Percentiles rank a stretch among this genome's conserved stretches.
Conservation (phyloP, 2,888 invertebrate species). For the Colostygia pectinataria region DNA sequence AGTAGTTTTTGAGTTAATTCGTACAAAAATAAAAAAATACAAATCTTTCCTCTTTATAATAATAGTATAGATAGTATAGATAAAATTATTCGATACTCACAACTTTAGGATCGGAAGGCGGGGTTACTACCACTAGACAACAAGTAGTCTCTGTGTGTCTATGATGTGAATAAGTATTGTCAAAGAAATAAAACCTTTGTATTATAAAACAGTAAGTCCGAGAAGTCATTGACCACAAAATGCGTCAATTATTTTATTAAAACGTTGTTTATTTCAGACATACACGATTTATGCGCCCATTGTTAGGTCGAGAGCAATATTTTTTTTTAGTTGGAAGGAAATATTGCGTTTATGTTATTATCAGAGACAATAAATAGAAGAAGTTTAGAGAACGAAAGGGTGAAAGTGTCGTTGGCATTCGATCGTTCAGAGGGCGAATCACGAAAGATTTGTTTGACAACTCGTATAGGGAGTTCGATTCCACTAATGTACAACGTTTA, state of each 20-base stretch:
- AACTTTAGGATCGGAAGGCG: too few relatives aligned
- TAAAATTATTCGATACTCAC: too few relatives aligned
- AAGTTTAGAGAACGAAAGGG: slow-evolving; percentile 26
- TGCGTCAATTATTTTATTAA: slow-evolving; percentile 34
- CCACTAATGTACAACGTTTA: too few relatives aligned
- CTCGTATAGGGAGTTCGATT: too few relatives aligned
- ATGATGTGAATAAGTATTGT: neutral
- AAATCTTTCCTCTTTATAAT: too few relatives aligned
- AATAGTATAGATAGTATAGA: too few relatives aligned
- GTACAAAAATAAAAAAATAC: too few relatives aligned
- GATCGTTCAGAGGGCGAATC: slow-evolving; percentile 19
- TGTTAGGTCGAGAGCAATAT: slow-evolving; percentile 20
- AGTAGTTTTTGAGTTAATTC: too few relatives aligned
- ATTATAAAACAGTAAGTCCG: slow-evolving; percentile 12
- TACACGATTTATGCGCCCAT: slow-evolving; percentile 32
- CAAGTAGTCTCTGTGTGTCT: too few relatives aligned
- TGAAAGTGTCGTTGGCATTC: slow-evolving; percentile 38
- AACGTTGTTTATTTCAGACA: slow-evolving; percentile 29
- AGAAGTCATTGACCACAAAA: slow-evolving; percentile 30
- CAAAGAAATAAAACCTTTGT: slow-evolving; percentile 9
- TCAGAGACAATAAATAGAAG: slow-evolving; percentile 31
- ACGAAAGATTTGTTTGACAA: too few relatives aligned
- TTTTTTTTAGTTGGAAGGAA: slow-evolving; percentile 7
- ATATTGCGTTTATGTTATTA: slow-evolving; percentile 35
- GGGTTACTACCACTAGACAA: too few relatives aligned